Percentiles rank a stretch among this genome's conserved stretches.
Evolutionary conservation across 2,888 invertebrate species (phyloP).

Genomic region (Dione juno): DNA sequence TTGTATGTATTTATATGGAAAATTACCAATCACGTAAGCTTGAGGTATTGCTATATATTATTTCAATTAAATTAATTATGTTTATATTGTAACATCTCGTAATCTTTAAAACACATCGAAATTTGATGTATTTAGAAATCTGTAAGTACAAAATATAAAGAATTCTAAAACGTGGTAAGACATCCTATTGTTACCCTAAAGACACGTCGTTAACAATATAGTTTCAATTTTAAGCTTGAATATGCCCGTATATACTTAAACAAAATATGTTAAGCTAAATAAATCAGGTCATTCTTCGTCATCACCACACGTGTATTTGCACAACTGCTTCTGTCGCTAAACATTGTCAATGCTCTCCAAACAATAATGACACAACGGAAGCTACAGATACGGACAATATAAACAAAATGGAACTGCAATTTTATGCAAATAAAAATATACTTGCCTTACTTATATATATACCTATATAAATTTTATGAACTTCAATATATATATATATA

Average conservation of each 20-base stretch:
- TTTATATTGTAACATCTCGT: too few relatives aligned
- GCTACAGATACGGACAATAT: constrained; percentile 5
- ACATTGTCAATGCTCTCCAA: constrained; percentile 14
- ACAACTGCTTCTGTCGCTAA: constrained; percentile 32
- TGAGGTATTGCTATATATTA: too few relatives aligned
- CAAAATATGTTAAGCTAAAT: constrained; percentile 28
- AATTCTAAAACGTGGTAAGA: constrained; percentile 1
- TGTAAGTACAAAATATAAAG: not conserved
- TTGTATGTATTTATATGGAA: too few relatives aligned
- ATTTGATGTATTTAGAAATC: not conserved
- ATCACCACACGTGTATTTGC: constrained; percentile 37
- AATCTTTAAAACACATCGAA: not conserved
- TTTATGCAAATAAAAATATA: not conserved
- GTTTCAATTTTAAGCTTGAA: constrained; percentile 33
- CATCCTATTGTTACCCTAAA: constrained; percentile 30
- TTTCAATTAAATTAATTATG: too few relatives aligned
- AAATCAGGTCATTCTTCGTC: constrained; percentile 27
- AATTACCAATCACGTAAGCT: too few relatives aligned
- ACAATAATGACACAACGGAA: constrained; percentile 16
- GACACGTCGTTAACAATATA: constrained; percentile 29
- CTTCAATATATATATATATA: too few relatives aligned
- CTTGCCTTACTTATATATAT: too few relatives aligned
- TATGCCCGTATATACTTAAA: constrained; percentile 36
- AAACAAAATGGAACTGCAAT: not conserved
- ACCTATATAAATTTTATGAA: too few relatives aligned